These are phyloP conservation scores for Stichodactyla helianthus DNA, from an alignment of 64 coral and sea anemone species.

Conservation along the genomic window DNA sequence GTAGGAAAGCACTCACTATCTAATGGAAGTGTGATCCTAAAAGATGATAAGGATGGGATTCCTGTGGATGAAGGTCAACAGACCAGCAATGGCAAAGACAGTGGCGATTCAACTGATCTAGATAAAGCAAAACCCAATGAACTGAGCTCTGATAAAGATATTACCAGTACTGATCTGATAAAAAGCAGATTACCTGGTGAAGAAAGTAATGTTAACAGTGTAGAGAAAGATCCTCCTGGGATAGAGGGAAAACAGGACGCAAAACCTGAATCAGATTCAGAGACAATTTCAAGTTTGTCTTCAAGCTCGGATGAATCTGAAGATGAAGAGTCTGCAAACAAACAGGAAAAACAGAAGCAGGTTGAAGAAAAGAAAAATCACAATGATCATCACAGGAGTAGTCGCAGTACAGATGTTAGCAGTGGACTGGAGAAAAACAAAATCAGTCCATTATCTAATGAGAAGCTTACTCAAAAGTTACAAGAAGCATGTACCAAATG, in stretches of 20 bases:
- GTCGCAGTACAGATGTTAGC: not conserved
- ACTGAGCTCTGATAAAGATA: not conserved
- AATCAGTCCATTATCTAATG: not conserved
- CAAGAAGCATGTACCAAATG: not conserved
- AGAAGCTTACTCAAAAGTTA: not conserved
- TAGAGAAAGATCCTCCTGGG: not conserved
- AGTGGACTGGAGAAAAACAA: not conserved
- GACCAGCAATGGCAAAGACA: not conserved
- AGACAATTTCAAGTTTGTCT: not conserved
- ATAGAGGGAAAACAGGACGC: not conserved
- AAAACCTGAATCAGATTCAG: not conserved
- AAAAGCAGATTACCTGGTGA: not conserved
- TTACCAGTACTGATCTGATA: not conserved
- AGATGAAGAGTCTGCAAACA: not conserved
- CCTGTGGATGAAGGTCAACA: not conserved
- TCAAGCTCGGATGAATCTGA: conserved; percentile 4
- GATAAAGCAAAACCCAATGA: not conserved
- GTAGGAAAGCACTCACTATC: not conserved
- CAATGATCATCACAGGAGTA: not conserved
- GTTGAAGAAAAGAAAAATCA: not conserved
- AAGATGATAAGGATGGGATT: not conserved
- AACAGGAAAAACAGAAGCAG: not conserved
- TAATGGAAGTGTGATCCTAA: not conserved
- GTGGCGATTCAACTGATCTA: not conserved
- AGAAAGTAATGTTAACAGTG: not conserved